Evolutionary conservation across 2,797 vertebrate species (phyloP), one percentile per base, ranked within the genome.

Genomic region (Sebastes kiyomatsui): DNA sequence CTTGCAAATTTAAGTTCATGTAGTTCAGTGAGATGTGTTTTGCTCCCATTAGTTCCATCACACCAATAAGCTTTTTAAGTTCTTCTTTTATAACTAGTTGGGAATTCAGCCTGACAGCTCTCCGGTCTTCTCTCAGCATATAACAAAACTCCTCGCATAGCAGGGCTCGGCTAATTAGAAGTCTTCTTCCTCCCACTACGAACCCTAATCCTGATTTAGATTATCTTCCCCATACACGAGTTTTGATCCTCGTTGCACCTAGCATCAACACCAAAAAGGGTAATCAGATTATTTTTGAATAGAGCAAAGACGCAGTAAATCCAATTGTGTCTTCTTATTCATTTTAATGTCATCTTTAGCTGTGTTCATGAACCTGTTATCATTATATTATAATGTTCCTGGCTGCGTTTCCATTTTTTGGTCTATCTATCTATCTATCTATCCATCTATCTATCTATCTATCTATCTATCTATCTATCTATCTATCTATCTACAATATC

Each of bases 171-270:
- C 59, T 84, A 88, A 91, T 86, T 83, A 67, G 61, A 79, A 81
- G 38, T 70, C 32, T 71, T 71, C 61, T 66, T 77, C 72, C 75
- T 81, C 68, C 68, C 55, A 72, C 83, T 67, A 6, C 79, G 77
- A 78, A 75, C 25, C 23, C 10, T 83, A 78, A 86, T 81, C 78
- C 77, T 69, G 55, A 85, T 84, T 80, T 64, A 32, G 55, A 83
- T 75, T 6, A 76, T 72, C 52, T 73, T 80, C 46, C 56, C 13
- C 35, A 8, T 56, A 25, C 59, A 22, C 33, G 9, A 49, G 55
- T 70, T 78, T 22, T 74, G n/a, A 71, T 67, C 72, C 35, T 61
- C 1, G 1, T 70, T 80, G 52, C 56, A 67, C 28, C 55, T 33
- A 1, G 27, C 30, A 74, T 77, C 27, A 46, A 62, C 68, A 55